A percentile compares a stretch with the other conserved stretches of the same genome.
phyloP scores from a whole-genome alignment of 2,888 invertebrate species.

The Microdon myrmicae region DNA sequence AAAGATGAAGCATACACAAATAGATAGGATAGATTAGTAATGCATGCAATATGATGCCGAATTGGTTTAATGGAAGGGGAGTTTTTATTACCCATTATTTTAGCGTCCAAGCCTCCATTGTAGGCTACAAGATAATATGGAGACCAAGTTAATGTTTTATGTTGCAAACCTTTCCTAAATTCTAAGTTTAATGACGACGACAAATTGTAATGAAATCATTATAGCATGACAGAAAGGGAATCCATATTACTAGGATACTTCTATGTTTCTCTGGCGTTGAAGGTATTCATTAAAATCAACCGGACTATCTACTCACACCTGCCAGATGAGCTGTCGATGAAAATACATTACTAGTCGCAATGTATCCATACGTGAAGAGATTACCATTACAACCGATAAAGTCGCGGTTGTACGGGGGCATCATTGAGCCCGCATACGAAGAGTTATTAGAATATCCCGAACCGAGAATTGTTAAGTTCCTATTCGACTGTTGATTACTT shows the following conservation, averaged over 20 bases:
- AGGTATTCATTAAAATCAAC: slow-evolving; percentile 1
- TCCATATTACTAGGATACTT: background rate
- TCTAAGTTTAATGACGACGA: slow-evolving; percentile 20
- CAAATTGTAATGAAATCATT: slow-evolving; percentile 13
- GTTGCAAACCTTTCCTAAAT: slow-evolving; percentile 9
- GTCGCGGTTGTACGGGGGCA: slow-evolving; percentile 11
- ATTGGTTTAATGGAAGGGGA: slow-evolving; percentile 36
- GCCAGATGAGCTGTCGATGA: slow-evolving; percentile 22
- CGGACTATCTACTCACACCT: slow-evolving; percentile 30
- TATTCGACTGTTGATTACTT: slow-evolving; percentile 12
- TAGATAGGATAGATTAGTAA: too few species aligned
- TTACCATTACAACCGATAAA: slow-evolving; percentile 32
- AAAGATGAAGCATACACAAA: too few species aligned
- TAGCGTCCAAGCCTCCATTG: slow-evolving; percentile 69
- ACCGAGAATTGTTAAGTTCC: slow-evolving; percentile 24
- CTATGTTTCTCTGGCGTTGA: slow-evolving; percentile 3
- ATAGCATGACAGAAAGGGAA: slow-evolving; percentile 17
- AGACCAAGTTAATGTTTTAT: slow-evolving; percentile 43
- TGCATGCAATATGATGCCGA: background rate
- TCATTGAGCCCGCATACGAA: slow-evolving; percentile 5
- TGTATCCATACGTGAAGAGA: slow-evolving; percentile 38
- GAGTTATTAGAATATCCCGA: slow-evolving; percentile 16
- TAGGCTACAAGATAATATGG: slow-evolving; percentile 64
- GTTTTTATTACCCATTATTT: slow-evolving; percentile 66
- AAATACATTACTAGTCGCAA: slow-evolving; percentile 26